A percentile compares a stretch with the other conserved stretches of the same genome.
These are phyloP conservation scores for Ceratosolen solmsi DNA, from an alignment of 1,140 invertebrate genomes.

Conservation along the genomic window DNA sequence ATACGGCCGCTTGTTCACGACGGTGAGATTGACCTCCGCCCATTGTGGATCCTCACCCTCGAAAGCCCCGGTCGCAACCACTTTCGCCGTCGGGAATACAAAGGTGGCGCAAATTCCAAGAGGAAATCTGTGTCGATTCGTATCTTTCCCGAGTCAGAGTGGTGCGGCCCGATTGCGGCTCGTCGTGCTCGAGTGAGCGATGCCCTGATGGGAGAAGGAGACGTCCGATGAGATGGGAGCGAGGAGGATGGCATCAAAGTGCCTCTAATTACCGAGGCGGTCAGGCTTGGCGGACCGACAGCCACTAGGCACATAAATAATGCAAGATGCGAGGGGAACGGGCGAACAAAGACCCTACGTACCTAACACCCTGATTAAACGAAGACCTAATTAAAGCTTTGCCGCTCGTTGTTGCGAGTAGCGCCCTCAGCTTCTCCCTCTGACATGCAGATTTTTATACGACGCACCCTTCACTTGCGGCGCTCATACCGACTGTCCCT, in stretches of 20 bases:
- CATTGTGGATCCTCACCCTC: too few species aligned
- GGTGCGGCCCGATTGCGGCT: too few species aligned
- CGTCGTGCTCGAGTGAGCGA: background rate
- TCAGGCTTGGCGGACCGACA: constrained; percentile 34
- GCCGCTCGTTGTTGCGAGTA: background rate
- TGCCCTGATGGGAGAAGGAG: background rate
- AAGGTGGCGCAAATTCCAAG: too few species aligned
- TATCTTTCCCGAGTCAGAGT: constrained; percentile 12
- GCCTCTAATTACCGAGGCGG: constrained; percentile 33
- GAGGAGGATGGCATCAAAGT: constrained; percentile 21
- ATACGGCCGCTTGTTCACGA: background rate
- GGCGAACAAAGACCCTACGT: constrained; percentile 7
- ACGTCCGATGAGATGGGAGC: too few species aligned
- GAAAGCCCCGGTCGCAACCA: too few species aligned
- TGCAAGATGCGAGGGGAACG: constrained; percentile 13
- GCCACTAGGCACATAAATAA: constrained; percentile 38
- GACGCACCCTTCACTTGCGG: background rate
- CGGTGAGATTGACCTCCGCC: too few species aligned
- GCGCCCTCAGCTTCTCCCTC: background rate
- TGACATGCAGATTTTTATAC: constrained; percentile 28
- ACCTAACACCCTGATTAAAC: constrained; percentile 46
- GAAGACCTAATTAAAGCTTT: constrained; percentile 30
- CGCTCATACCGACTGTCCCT: background rate
- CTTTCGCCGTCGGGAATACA: too few species aligned
- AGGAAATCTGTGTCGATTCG: constrained; percentile 27